Base-by-base conservation (phyloP, 2,113 vertebrate genomes). In the Heterochromis multidens region DNA sequence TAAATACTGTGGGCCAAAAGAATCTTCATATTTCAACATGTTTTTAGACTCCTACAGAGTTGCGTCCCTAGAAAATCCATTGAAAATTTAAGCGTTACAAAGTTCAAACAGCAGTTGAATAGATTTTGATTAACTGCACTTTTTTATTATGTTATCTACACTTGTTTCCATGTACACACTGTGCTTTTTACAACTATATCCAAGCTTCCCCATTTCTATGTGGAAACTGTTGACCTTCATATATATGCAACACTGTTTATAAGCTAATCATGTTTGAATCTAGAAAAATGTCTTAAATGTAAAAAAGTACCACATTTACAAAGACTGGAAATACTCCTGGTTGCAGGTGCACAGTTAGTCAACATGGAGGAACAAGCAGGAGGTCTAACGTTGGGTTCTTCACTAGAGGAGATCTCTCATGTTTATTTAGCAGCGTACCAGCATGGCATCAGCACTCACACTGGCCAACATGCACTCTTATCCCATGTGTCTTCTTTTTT, bases 131-230 rank as follows among this genome's bases (percentile, higher is more conserved):
- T 63, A 63, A 63, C 61, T 37, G 61, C 35, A 63, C 6, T 63
- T 63, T 37, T 0, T 3, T 6, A 0, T 63, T 37, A 63, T n/a
- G 61, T 63, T 63, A n/a, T 1, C 1, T 63, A 63, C 35, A 0
- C 61, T 37, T 63, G 33, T 63, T 63, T 63, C 31, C 13, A 31
- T n/a, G 61, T 63, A 37, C 31, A 63, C 33, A 63, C 61, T 37
- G 61, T 40, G 33, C 4, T 37, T 65, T 12, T 40, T 23, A 40
- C 62, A 37, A 65, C 5, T 46, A 46, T 14, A 46, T 16, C 5
- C 43, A 46, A 13, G 5, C 35, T 43, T 43, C 0, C 2, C 8
- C 62, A 43, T 2, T 25, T n/a, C 0, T 43, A 25, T 67, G 35
- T 43, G 35, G 43, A 67, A 67, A 23, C 23, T 46, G 2, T 43